These are phyloP conservation scores for Acromyrmex echinatior DNA, from an alignment of 1,140 invertebrate genomes.

Conservation along the genomic window DNA sequence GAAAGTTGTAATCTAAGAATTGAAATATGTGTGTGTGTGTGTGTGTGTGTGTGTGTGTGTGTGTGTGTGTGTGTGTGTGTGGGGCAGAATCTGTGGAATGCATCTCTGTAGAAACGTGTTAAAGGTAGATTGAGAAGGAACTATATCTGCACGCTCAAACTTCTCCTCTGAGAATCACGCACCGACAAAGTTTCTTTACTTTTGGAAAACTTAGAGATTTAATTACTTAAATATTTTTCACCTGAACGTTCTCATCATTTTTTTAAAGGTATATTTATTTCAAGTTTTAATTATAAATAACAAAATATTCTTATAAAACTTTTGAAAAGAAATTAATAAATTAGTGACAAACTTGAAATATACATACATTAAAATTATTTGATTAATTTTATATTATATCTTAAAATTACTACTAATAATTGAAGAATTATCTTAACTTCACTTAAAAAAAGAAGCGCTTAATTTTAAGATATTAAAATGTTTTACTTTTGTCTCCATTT, in stretches of 20 bases:
- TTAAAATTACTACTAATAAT: background rate
- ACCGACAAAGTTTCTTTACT: slow-evolving; percentile 31
- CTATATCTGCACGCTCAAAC: slow-evolving; percentile 8
- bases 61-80: too few relatives aligned
- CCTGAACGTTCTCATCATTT: slow-evolving; percentile 10
- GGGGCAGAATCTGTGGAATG: background rate
- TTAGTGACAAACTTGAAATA: background rate
- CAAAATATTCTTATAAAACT: background rate
- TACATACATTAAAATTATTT: background rate
- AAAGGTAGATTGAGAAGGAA: slow-evolving; percentile 30
- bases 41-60: too few relatives aligned
- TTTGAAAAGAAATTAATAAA: background rate
- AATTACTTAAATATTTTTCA: slow-evolving; percentile 47
- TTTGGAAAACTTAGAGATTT: slow-evolving; percentile 19
- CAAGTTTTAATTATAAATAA: background rate
- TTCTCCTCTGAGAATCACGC: slow-evolving; percentile 15
- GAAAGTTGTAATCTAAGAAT: background rate
- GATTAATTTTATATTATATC: background rate
- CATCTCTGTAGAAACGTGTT: slow-evolving; percentile 21
- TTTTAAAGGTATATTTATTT: background rate
- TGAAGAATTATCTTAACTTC: background rate
- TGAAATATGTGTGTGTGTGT: background rate
- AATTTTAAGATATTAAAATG: too few relatives aligned
- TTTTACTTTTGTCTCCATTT: too few relatives aligned
- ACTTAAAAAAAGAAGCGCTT: too few relatives aligned